phyloP scores from a whole-genome alignment of 30 jellyfish, hydroid and myxozoan species.

The Turritopsis rubra region DNA sequence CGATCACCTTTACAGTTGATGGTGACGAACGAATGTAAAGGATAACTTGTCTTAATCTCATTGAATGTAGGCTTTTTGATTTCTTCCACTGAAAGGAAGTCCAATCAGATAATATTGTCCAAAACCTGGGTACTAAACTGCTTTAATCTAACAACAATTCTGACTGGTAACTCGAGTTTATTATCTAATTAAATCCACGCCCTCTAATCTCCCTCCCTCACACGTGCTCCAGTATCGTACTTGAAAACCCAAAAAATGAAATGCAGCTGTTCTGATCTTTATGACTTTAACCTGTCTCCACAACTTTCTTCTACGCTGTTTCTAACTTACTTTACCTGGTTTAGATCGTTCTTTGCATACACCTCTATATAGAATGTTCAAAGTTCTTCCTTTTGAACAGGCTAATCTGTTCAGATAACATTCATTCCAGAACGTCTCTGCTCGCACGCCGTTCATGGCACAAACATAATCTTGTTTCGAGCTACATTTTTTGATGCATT shows the following conservation, averaged over 20 bases:
- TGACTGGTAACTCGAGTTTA: not conserved
- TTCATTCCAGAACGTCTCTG: constrained; percentile 2
- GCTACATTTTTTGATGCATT: constrained; percentile 6
- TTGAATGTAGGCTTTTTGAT: not conserved
- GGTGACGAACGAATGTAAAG: not conserved
- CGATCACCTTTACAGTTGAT: constrained; percentile 25
- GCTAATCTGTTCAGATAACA: constrained; percentile 20
- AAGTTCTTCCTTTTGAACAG: not conserved
- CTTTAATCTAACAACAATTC: not conserved
- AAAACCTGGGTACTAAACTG: too few species aligned
- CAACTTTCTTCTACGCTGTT: too few species aligned
- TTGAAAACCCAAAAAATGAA: too few species aligned
- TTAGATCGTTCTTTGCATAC: not conserved
- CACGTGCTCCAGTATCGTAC: too few species aligned
- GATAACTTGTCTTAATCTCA: too few species aligned
- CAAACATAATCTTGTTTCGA: constrained; percentile 9
- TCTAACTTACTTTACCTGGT: not conserved
- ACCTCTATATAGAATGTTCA: not conserved
- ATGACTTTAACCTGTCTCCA: too few species aligned
- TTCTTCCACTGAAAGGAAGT: not conserved
- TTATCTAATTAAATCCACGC: too few species aligned
- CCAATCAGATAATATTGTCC: too few species aligned
- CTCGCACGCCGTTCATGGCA: not conserved
- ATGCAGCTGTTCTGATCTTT: too few species aligned
- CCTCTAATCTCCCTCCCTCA: too few species aligned